Conservation (phyloP, 2,888 invertebrate genomes). For the Cheilosia soror region DNA sequence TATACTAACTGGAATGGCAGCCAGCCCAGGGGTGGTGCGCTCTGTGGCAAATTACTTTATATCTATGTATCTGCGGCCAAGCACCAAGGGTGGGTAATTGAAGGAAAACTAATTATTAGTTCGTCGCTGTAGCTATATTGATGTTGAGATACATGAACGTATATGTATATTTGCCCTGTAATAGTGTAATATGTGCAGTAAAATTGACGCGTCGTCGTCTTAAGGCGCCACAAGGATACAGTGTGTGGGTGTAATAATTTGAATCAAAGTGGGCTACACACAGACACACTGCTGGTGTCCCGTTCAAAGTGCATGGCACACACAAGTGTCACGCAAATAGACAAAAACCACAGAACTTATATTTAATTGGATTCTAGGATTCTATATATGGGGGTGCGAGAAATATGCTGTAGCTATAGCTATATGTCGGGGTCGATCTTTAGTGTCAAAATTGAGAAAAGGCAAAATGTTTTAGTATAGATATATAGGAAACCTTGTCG, state of each 20-base stretch:
- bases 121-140: conserved; percentile 43
- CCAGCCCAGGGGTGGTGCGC: conserved; percentile 32
- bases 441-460: conserved; percentile 36
- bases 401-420: not conserved
- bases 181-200: conserved; percentile 33
- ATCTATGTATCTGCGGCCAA: conserved; percentile 16
- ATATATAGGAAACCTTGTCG: conserved; percentile 40
- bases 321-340: conserved; percentile 67
- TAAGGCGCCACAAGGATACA: conserved; percentile 66
- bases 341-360: conserved; percentile 68
- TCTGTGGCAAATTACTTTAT: not conserved
- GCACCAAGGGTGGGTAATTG: conserved; percentile 57
- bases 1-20: conserved; percentile 47
- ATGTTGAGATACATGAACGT: conserved; percentile 1
- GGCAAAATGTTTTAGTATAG: conserved; percentile 9
- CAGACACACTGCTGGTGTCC: not conserved
- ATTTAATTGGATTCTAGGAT: conserved; percentile 58
- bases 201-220: conserved; percentile 46
- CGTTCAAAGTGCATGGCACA: conserved; percentile 42
- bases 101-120: conserved; percentile 73
- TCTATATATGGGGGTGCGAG: not conserved
- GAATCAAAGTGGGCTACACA: conserved; percentile 52
- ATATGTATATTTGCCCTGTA: not conserved
- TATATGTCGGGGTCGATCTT: conserved; percentile 8
- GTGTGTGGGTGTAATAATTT: conserved; percentile 56